phyloP scores from a whole-genome alignment of 2,888 invertebrate genomes.

The Dasysyrphus tricinctus region DNA sequence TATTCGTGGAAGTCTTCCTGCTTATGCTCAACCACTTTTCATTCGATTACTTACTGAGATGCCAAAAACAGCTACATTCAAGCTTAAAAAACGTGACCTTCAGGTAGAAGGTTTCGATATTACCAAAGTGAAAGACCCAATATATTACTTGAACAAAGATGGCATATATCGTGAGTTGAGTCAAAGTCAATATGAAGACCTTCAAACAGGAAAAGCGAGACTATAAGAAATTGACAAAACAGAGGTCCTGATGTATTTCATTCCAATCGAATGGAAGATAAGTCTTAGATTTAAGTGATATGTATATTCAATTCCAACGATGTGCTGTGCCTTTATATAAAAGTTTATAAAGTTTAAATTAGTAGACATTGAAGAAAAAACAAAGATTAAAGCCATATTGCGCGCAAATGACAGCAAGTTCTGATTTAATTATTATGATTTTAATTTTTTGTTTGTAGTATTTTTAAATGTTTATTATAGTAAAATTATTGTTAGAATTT shows the following conservation, averaged over 20 bases:
- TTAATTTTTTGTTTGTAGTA: slow-evolving; percentile 25
- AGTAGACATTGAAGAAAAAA: not conserved
- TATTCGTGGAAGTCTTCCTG: slow-evolving; percentile 89
- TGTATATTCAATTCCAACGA: slow-evolving; percentile 56
- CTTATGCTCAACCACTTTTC: slow-evolving; percentile 95
- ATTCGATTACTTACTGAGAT: slow-evolving; percentile 90
- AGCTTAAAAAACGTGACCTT: slow-evolving; percentile 94
- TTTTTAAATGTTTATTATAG: slow-evolving; percentile 19
- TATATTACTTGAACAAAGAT: slow-evolving; percentile 88
- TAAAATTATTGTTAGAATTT: slow-evolving; percentile 32
- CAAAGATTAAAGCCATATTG: slow-evolving; percentile 44
- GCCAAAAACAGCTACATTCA: slow-evolving; percentile 95
- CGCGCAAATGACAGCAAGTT: slow-evolving; percentile 43
- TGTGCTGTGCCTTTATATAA: slow-evolving; percentile 70
- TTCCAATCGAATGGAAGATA: slow-evolving; percentile 7
- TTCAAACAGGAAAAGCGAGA: slow-evolving; percentile 84
- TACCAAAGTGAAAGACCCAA: slow-evolving; percentile 87
- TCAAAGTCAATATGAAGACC: slow-evolving; percentile 84
- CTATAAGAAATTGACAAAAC: slow-evolving; percentile 82
- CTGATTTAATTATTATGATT: slow-evolving; percentile 23
- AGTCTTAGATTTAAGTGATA: slow-evolving; percentile 59
- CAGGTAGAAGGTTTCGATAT: slow-evolving; percentile 93
- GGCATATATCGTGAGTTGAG: slow-evolving; percentile 85
- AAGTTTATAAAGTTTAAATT: slow-evolving; percentile 56
- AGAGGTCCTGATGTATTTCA: not conserved